Evolutionary conservation across 2,113 vertebrate genomes (phyloP).

Genomic region (Lampris megalopsis): DNA sequence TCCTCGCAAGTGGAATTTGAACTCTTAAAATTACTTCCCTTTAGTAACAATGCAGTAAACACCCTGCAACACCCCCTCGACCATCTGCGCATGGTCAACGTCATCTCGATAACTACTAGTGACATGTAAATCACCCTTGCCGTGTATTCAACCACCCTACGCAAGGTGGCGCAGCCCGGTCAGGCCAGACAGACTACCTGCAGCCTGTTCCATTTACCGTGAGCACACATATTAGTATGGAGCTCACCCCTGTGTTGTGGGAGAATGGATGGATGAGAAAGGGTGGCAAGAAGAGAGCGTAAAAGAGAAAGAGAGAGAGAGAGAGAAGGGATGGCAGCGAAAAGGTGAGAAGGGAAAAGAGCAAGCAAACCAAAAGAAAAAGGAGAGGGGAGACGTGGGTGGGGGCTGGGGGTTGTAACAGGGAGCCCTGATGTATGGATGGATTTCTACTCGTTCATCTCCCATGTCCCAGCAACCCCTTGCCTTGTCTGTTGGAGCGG

Average conservation of each 20-base stretch:
- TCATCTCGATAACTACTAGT: slow-evolving; percentile 69
- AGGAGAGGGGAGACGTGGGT: slow-evolving; percentile 4
- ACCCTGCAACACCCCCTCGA: slow-evolving; percentile 64
- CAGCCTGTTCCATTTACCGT: slow-evolving; percentile 52
- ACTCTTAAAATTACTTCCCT: slow-evolving; percentile 75
- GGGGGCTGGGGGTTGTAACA: background rate
- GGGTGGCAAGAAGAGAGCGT: slow-evolving; percentile 24
- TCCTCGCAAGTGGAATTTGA: slow-evolving; percentile 71
- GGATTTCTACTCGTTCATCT: slow-evolving; percentile 63
- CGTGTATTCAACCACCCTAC: slow-evolving; percentile 56
- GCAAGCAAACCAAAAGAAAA: slow-evolving; percentile 11
- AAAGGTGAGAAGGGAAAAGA: background rate
- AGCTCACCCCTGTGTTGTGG: slow-evolving; percentile 9
- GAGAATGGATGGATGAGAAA: slow-evolving; percentile 23
- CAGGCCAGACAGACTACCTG: slow-evolving; percentile 53
- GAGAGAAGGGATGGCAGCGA: background rate
- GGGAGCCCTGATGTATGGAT: slow-evolving; percentile 32
- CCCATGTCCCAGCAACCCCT: slow-evolving; percentile 58
- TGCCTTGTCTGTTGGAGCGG: slow-evolving; percentile 58
- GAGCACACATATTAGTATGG: slow-evolving; percentile 30
- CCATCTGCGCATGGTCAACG: slow-evolving; percentile 74
- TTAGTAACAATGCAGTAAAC: slow-evolving; percentile 76
- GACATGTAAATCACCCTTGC: slow-evolving; percentile 71
- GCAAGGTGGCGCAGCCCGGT: slow-evolving; percentile 51
- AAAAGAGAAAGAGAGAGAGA: background rate